Percentiles rank a stretch among this genome's conserved stretches.
These are phyloP conservation scores for Mnemiopsis leidyi DNA, from an alignment of 37 sponge, comb jelly and placozoan genomes.

Conservation along the genomic window DNA sequence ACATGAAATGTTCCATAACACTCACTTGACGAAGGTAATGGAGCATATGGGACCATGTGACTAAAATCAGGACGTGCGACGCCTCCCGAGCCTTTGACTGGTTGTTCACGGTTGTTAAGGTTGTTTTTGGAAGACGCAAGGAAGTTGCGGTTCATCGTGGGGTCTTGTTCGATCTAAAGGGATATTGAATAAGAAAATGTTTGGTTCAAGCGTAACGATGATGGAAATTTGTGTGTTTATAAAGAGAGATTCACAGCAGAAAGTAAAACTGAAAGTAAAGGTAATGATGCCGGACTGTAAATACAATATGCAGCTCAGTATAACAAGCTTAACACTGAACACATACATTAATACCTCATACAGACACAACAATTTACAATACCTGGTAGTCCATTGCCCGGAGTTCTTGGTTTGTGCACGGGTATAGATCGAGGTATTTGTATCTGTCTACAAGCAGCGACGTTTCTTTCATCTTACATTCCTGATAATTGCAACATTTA, in stretches of 20 bases:
- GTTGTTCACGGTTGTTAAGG: neutral
- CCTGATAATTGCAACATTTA: too few species aligned
- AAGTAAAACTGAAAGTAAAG: too few species aligned
- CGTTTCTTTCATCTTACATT: slow-evolving; percentile 67
- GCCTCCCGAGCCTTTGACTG: neutral
- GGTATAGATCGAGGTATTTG: slow-evolving; percentile 84
- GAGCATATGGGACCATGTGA: slow-evolving; percentile 87
- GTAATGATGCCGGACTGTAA: too few species aligned
- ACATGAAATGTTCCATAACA: neutral
- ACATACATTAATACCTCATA: neutral
- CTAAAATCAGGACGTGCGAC: slow-evolving; percentile 76
- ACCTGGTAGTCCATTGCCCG: slow-evolving; percentile 86
- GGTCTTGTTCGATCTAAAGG: slow-evolving; percentile 47
- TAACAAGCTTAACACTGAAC: too few species aligned
- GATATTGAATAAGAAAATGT: too few species aligned
- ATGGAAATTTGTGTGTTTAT: too few species aligned
- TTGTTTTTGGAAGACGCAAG: neutral
- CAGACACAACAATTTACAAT: neutral
- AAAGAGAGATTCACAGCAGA: too few species aligned
- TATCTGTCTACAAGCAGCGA: slow-evolving; percentile 85
- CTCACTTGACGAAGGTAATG: slow-evolving; percentile 72
- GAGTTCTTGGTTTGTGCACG: slow-evolving; percentile 81
- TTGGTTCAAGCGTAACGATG: too few species aligned
- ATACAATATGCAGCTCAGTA: too few species aligned
- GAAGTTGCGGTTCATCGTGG: neutral